These are phyloP conservation scores for Rhynchomys soricoides DNA, from an alignment of 2,113 vertebrate species.

Conservation along the genomic window DNA sequence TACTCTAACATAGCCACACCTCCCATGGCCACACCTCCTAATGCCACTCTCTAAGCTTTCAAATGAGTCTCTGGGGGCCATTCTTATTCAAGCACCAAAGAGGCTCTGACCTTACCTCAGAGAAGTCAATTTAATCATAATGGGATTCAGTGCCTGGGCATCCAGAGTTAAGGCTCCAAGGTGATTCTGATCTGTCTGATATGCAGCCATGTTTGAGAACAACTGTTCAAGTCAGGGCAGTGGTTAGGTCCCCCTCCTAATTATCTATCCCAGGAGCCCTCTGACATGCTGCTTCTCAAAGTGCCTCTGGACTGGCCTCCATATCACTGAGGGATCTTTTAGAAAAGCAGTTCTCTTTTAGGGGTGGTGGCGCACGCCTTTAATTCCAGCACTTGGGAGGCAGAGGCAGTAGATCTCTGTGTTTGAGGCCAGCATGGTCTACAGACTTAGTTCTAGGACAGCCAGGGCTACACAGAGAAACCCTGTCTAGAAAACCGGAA, in stretches of 20 bases:
- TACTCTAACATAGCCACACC: not conserved
- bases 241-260: not conserved
- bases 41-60: not conserved
- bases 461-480: not conserved
- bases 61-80: not conserved
- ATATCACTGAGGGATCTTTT: not conserved
- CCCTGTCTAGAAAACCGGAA: not conserved
- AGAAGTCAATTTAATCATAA: not conserved
- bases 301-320: not conserved
- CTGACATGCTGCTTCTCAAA: not conserved
- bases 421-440: not conserved
- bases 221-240: not conserved
- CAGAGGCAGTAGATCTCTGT: not conserved
- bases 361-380: not conserved
- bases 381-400: not conserved
- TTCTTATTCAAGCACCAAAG: not conserved
- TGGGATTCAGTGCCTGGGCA: not conserved
- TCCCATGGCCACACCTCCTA: not conserved
- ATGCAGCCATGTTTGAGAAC: not conserved
- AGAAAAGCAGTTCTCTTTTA: not conserved
- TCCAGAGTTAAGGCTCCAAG: not conserved
- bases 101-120: not conserved
- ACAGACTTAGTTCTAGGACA: not conserved
- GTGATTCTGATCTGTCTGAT: not conserved
- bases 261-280: not conserved